phyloP scores from a whole-genome alignment of 2,797 vertebrate species.

The Falco rusticolus region DNA sequence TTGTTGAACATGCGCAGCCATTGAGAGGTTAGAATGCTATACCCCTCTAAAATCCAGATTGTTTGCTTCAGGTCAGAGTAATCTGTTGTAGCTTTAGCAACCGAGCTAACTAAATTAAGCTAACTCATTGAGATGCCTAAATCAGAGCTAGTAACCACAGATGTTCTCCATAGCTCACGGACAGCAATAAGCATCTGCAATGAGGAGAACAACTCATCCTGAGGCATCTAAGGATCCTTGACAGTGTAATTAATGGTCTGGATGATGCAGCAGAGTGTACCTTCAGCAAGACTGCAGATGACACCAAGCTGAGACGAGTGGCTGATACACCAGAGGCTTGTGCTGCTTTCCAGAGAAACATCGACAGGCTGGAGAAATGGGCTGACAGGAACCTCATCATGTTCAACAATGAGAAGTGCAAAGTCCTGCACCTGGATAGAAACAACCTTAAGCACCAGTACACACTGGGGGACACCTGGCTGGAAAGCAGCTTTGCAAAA shows the following conservation, averaged over 20 bases:
- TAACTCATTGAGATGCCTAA: neutral
- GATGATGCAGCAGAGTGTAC: neutral
- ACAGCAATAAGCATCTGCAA: neutral
- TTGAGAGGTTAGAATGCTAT: neutral
- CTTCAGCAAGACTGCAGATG: neutral
- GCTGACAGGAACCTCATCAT: neutral
- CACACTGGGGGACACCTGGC: fast-evolving
- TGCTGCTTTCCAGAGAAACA: neutral
- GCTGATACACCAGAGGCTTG: neutral
- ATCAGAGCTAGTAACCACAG: neutral
- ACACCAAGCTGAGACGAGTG: neutral
- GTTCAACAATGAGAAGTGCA: neutral
- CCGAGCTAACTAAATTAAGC: neutral
- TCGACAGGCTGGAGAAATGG: neutral
- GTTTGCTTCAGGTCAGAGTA: neutral
- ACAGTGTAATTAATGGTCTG: neutral
- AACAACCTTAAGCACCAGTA: neutral
- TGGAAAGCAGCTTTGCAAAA: neutral
- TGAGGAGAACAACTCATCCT: neutral
- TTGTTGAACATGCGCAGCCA: neutral
- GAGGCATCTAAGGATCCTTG: neutral
- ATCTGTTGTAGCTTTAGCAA: neutral
- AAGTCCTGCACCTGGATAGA: neutral
- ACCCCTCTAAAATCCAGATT: neutral
- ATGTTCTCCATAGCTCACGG: neutral